Evolutionary conservation across 2,888 invertebrate species (phyloP).

Genomic region (Apamea epomidion): DNA sequence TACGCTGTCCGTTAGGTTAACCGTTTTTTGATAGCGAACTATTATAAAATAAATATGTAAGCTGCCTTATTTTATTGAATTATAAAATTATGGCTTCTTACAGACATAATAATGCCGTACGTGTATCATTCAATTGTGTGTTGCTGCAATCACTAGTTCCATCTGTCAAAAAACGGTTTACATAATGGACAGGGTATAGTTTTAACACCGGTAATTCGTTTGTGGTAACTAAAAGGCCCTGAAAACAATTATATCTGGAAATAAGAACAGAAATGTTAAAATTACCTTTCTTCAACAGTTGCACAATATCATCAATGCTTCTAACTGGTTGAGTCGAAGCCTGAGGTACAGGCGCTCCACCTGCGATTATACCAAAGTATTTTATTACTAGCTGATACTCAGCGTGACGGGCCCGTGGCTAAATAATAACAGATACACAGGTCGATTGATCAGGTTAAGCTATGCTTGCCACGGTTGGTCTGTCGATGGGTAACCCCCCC

Average conservation of each 20-base stretch:
- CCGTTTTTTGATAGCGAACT: too few relatives aligned
- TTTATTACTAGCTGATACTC: not conserved
- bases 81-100: too few relatives aligned
- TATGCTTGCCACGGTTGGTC: not conserved
- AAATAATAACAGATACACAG: not conserved
- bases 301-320: slow-evolving; percentile 65
- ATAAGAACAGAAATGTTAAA: not conserved
- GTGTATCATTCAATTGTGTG: too few relatives aligned
- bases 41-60: too few relatives aligned
- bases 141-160: too few relatives aligned
- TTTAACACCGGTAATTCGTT: not conserved
- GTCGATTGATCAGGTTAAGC: not conserved
- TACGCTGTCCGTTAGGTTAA: too few relatives aligned
- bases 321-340: not conserved
- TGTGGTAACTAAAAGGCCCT: not conserved
- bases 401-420: not conserved
- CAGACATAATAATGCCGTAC: too few relatives aligned
- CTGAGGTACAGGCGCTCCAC: not conserved
- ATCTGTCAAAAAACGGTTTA: too few relatives aligned
- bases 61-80: too few relatives aligned
- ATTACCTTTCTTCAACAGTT: slow-evolving; percentile 70
- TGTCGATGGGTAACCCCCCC: not conserved
- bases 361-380: not conserved
- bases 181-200: not conserved
- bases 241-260: not conserved